phyloP scores from a whole-genome alignment of 2,888 invertebrate species.

The Oxycera nigricornis region DNA sequence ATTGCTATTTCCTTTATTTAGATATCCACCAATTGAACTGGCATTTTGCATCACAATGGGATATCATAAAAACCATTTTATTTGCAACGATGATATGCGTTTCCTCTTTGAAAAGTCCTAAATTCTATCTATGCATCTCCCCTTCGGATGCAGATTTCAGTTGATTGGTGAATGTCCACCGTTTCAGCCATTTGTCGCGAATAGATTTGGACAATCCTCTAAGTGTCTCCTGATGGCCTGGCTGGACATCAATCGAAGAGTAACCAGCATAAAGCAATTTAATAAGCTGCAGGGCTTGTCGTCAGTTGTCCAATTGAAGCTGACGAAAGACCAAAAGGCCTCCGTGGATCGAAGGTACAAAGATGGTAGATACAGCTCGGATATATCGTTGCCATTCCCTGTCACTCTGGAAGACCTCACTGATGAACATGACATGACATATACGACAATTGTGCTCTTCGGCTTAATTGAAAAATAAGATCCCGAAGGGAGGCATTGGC shows the following conservation, averaged over 20 bases:
- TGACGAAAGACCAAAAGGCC: slow-evolving; percentile 41
- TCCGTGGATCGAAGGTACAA: slow-evolving; percentile 35
- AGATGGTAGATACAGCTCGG: slow-evolving; percentile 35
- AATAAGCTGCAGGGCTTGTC: slow-evolving; percentile 13
- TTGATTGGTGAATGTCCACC: too few relatives aligned
- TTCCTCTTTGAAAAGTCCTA: slow-evolving; percentile 27
- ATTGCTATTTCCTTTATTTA: background rate
- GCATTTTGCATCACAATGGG: slow-evolving; percentile 28
- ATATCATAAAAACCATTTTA: slow-evolving; percentile 30
- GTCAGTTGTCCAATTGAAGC: slow-evolving; percentile 40
- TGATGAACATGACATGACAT: slow-evolving; percentile 46
- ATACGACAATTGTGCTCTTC: slow-evolving; percentile 46
- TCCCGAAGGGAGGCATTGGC: slow-evolving; percentile 38
- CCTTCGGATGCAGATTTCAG: background rate
- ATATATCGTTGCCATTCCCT: slow-evolving; percentile 37
- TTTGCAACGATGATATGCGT: slow-evolving; percentile 19
- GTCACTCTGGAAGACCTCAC: slow-evolving; percentile 40
- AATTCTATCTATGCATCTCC: slow-evolving; percentile 17
- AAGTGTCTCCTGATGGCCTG: slow-evolving; percentile 26
- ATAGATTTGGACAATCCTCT: slow-evolving; percentile 29
- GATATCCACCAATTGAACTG: background rate
- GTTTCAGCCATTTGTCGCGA: slow-evolving; percentile 1
- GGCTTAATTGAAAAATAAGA: slow-evolving; percentile 46
- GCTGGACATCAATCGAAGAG: slow-evolving; percentile 20
- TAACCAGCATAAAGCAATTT: slow-evolving; percentile 6